Conservation (phyloP, 2,113 vertebrate genomes). For the Illadopsis cleaveri region DNA sequence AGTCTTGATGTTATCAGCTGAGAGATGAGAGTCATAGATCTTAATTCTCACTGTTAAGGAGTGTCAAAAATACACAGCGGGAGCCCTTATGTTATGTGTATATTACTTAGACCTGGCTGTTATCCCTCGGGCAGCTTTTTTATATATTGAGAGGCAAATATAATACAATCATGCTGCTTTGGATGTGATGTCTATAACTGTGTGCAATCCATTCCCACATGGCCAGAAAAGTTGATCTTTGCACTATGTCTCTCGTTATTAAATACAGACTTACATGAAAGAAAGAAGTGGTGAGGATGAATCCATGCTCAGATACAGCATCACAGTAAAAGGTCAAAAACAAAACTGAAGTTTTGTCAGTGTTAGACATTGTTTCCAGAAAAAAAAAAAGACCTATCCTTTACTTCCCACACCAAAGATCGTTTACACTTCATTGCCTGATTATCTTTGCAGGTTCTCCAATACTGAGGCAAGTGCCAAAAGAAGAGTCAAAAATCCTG, state of each 20-base stretch:
- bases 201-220: neutral
- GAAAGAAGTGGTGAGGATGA: neutral
- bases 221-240: neutral
- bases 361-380: neutral
- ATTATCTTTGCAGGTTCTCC: neutral
- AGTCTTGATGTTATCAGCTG: slow-evolving; percentile 26
- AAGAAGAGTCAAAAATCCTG: neutral
- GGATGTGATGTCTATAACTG: neutral
- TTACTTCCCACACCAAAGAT: accelerated
- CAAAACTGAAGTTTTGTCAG: neutral
- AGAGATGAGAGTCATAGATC: slow-evolving; percentile 7
- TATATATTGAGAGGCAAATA: neutral
- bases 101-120: neutral
- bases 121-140: neutral
- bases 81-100: neutral
- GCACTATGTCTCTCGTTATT: neutral
- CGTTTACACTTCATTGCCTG: neutral
- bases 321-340: neutral
- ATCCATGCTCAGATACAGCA: neutral
- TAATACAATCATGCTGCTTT: neutral
- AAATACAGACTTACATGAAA: neutral
- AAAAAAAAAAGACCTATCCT: neutral
- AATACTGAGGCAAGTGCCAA: neutral
- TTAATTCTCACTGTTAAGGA: slow-evolving; percentile 14
- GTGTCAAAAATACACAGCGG: neutral